These are phyloP conservation scores for Harpegnathos saltator DNA, from an alignment of 1,140 invertebrate species.

Conservation along the genomic window DNA sequence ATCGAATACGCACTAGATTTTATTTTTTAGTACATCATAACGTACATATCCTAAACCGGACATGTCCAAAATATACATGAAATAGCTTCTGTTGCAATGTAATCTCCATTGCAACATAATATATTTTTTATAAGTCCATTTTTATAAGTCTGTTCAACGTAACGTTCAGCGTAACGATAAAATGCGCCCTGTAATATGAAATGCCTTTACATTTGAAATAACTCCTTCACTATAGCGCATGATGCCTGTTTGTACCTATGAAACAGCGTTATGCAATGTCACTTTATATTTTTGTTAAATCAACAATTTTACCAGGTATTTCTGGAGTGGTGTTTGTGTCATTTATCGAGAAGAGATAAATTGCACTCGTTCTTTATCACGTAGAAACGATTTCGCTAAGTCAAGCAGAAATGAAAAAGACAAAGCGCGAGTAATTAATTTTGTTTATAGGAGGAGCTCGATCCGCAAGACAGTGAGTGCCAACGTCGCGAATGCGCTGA, in stretches of 20 bases:
- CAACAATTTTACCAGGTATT: not conserved
- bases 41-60: not conserved
- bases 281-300: not conserved
- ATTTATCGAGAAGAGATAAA: not conserved
- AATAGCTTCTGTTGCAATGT: not conserved
- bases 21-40: too few relatives aligned
- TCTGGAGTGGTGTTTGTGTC: not conserved
- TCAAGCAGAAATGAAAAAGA: slow-evolving; percentile 25
- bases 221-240: not conserved
- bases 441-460: slow-evolving; percentile 27
- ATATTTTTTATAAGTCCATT: too few relatives aligned
- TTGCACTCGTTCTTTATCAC: not conserved
- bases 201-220: not conserved
- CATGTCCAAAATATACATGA: not conserved
- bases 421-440: slow-evolving; percentile 38
- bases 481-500: not conserved
- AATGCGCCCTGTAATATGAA: not conserved
- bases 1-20: not conserved
- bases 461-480: slow-evolving; percentile 2
- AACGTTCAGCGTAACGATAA: not conserved
- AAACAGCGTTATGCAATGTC: not conserved
- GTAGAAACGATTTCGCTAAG: not conserved
- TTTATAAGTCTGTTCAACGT: not conserved
- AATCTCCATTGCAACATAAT: too few relatives aligned
- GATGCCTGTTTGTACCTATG: not conserved